Percentiles rank a stretch among this genome's conserved stretches.
Conservation (phyloP, 2,888 invertebrate species). For the Scaptodrosophila latifasciaeformis region DNA sequence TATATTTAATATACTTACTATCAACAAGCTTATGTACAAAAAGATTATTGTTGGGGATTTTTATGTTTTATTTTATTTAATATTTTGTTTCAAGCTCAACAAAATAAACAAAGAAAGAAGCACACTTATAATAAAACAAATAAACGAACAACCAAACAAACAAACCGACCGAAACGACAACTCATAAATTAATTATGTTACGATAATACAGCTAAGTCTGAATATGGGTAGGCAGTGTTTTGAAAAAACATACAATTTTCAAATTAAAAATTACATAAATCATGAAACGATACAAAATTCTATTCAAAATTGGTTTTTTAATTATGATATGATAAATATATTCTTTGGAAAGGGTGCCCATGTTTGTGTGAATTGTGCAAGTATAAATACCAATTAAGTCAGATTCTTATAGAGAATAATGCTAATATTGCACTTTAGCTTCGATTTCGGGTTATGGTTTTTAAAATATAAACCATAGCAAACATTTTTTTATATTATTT, state of each 20-base stretch:
- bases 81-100: conserved; percentile 25
- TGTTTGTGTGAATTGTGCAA: conserved; percentile 22
- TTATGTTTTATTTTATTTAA: conserved; percentile 1
- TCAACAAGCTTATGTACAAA: conserved; percentile 61
- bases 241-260: too few relatives aligned
- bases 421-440: too few relatives aligned
- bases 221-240: too few relatives aligned
- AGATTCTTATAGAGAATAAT: too few relatives aligned
- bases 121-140: conserved; percentile 46
- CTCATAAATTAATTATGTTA: conserved; percentile 36
- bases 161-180: conserved; percentile 57
- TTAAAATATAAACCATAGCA: too few relatives aligned
- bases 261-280: too few relatives aligned
- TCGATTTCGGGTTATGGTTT: too few relatives aligned
- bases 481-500: too few relatives aligned
- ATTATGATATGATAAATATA: too few relatives aligned
- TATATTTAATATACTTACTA: conserved; percentile 8
- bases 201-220: conserved; percentile 5
- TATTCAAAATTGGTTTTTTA: too few relatives aligned
- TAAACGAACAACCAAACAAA: conserved; percentile 43
- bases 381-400: conserved; percentile 66
- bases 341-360: too few relatives aligned
- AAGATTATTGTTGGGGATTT: conserved; percentile 26
- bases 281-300: too few relatives aligned
- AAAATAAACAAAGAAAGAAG: conserved; percentile 35